Percentiles rank a stretch among this genome's conserved stretches.
Evolutionary conservation across 2,797 vertebrate species (phyloP).

Genomic region (Ptychadena robeensis): DNA sequence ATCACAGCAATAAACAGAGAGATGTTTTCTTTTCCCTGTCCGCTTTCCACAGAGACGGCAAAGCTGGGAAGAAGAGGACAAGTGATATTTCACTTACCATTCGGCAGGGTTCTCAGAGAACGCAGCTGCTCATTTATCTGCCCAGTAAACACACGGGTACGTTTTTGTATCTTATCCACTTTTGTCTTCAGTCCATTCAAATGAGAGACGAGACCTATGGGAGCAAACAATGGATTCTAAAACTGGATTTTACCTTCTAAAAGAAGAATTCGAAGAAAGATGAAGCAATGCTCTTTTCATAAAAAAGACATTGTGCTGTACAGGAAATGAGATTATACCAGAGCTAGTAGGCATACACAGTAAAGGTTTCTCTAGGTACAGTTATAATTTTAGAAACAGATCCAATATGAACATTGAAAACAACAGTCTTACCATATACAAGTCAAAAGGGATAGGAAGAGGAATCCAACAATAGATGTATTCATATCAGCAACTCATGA

Average conservation of each 20-base stretch:
- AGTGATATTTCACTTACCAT: slow-evolving; percentile 74
- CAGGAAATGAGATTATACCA: neutral
- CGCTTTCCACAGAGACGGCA: slow-evolving; percentile 17
- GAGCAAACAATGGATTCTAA: slow-evolving; percentile 48
- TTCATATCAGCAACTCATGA: no score
- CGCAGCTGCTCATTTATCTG: slow-evolving; percentile 76
- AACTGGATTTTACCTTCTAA: neutral
- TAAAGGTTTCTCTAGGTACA: neutral
- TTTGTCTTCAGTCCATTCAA: slow-evolving; percentile 73
- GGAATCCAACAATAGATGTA: neutral
- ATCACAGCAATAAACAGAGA: slow-evolving; percentile 7
- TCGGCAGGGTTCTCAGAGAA: slow-evolving; percentile 73
- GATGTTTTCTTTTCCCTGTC: neutral
- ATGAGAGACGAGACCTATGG: slow-evolving; percentile 74
- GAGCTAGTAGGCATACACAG: neutral
- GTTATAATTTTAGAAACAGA: neutral
- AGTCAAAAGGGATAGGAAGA: neutral
- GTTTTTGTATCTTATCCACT: slow-evolving; percentile 71
- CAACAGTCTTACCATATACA: neutral
- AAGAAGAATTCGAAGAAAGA: neutral
- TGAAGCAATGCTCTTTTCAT: neutral
- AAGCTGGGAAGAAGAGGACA: neutral
- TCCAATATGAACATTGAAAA: neutral
- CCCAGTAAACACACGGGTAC: slow-evolving; percentile 69
- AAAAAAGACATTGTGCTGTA: neutral